Evolutionary conservation across 2,113 vertebrate species (phyloP), one percentile per base, ranked within the genome.

Genomic region (Strix uralensis): DNA sequence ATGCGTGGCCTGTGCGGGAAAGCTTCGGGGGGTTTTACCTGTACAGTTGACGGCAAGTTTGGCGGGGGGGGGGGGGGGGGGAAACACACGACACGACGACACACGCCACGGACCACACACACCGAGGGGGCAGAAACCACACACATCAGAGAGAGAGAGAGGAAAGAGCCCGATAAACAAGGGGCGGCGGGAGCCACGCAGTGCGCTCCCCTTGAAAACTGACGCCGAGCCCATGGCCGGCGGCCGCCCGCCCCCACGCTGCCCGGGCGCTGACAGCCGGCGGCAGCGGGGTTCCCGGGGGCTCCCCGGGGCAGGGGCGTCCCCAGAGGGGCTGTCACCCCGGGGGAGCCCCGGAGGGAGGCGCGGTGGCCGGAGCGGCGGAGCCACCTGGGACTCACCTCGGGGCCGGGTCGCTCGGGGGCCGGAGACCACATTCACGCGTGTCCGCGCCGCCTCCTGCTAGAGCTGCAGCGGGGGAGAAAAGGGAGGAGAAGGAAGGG

Each of bases 311-410:
- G 46, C 18, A 47, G 46, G 46, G 46, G 46, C 18, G 19, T 47
- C 46, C 46, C 46, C 46, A 20, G 46, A 20, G 46, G 46, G 46
- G 46, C 17, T 47, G 46, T 47, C 46, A 47, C 46, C 46, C 46
- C 11, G 75, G 34, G 61, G 44, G 18, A 26, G 46, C n/a, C n/a
- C 29, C 23, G 25, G 61, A 16, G 9, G 22, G 8, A 26, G 55
- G 51, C 11, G 34, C 26, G 17, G 54, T 13, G 51, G 51, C 44
- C 44, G 44, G 44, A 15, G 49, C 32, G 47, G 73, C 13, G 38
- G 15, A 36, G 18, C 34, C 10, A 23, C 34, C 59, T 4, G 66
- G 55, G 79, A 77, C 95, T 97, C 82, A 97, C 96, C 96, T 95
- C 81, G 15, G 69, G 26, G 62, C 47, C 58, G 73, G 66, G 74